A percentile compares a stretch with the other conserved stretches of the same genome.
Conservation (phyloP, 2,113 vertebrate genomes). For the Fregata magnificens region DNA sequence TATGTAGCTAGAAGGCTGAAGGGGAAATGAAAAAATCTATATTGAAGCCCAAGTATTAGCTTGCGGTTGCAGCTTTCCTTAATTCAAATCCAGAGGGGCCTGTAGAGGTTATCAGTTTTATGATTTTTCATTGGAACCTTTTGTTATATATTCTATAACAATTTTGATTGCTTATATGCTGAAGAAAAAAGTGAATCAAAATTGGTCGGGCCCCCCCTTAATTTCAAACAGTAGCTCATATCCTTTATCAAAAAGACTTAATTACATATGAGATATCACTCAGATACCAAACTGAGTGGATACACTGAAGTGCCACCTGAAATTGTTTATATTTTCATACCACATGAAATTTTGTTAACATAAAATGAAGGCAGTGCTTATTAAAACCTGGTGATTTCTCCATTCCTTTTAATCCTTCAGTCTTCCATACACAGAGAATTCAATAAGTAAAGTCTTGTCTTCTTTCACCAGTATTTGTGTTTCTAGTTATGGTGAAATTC, state of each 20-base stretch:
- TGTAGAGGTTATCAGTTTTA: not conserved
- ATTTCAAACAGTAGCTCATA: not conserved
- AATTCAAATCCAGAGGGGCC: not conserved
- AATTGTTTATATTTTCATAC: constrained; percentile 29
- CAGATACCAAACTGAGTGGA: not conserved
- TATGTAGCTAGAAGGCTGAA: not conserved
- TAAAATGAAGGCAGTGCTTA: constrained; percentile 34
- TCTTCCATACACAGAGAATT: constrained; percentile 13
- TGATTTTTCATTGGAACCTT: not conserved
- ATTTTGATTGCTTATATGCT: not conserved
- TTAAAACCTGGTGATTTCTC: constrained; percentile 55
- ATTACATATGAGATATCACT: not conserved
- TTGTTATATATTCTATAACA: not conserved
- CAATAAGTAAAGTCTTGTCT: constrained; percentile 34
- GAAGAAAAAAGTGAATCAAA: not conserved
- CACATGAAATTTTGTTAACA: constrained; percentile 10
- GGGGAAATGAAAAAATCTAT: not conserved
- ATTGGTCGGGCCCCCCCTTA: not conserved
- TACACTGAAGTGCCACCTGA: constrained; percentile 8
- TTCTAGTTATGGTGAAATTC: constrained; percentile 60
- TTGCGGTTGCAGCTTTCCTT: not conserved
- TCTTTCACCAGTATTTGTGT: constrained; percentile 46
- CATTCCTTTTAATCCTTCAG: constrained; percentile 59
- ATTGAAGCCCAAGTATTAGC: not conserved
- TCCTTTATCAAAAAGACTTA: not conserved